These are phyloP conservation scores for Pangasianodon gigas DNA, from an alignment of 2,113 vertebrate genomes.

Conservation along the genomic window DNA sequence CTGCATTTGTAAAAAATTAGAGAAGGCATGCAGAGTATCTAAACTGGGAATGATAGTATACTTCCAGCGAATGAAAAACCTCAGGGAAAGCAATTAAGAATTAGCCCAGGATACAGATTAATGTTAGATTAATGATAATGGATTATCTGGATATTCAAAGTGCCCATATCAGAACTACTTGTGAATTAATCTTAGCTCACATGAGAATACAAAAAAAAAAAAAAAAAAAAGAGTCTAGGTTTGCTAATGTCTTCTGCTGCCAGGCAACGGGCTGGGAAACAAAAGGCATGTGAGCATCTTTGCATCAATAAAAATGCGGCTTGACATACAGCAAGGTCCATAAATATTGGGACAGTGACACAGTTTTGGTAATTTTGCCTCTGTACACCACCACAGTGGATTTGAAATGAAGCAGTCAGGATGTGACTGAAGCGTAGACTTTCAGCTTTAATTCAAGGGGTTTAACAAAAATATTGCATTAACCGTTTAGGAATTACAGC, in stretches of 20 bases:
- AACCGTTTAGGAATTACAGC: too few relatives aligned
- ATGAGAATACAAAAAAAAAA: conserved; percentile 56
- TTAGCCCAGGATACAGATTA: conserved; percentile 65
- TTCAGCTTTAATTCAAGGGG: too few relatives aligned
- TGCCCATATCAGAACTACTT: conserved; percentile 64
- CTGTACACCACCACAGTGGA: too few relatives aligned
- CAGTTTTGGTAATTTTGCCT: too few relatives aligned
- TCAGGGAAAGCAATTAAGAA: conserved; percentile 64
- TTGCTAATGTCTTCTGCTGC: conserved; percentile 51
- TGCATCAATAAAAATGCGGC: conserved; percentile 38
- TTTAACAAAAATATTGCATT: too few relatives aligned
- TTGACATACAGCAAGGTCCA: too few relatives aligned
- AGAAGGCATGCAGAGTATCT: conserved; percentile 40
- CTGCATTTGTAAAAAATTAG: conserved; percentile 40
- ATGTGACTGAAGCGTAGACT: too few relatives aligned
- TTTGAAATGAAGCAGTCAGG: too few relatives aligned
- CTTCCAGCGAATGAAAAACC: conserved; percentile 59
- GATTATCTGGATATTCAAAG: conserved; percentile 74
- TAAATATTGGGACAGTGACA: too few relatives aligned
- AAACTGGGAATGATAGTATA: conserved; percentile 38
- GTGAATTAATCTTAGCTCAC: conserved; percentile 69
- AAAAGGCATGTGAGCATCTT: conserved; percentile 27
- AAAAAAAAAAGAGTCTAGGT: conserved; percentile 64
- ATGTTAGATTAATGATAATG: conserved; percentile 70
- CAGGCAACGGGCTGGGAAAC: conserved; percentile 47